A percentile compares a stretch with the other conserved stretches of the same genome.
Conservation (phyloP, 2,797 vertebrate species). For the Lepus oiostolus region DNA sequence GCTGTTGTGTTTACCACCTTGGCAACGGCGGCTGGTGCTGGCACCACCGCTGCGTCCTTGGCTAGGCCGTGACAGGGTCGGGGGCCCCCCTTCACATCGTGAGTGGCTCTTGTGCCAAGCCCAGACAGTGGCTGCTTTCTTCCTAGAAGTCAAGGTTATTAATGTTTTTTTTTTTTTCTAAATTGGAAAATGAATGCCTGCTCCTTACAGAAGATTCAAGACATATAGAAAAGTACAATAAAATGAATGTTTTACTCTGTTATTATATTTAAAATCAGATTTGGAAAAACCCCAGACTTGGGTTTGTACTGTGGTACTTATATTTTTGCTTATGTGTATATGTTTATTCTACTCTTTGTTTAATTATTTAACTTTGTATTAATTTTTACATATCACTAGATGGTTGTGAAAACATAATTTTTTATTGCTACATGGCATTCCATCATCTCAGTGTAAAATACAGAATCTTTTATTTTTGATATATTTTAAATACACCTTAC, state of each 20-base stretch:
- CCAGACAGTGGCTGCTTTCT: slow-evolving; percentile 41
- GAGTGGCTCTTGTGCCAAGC: background rate
- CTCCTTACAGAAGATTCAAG: slow-evolving; percentile 32
- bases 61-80: slow-evolving; percentile 24
- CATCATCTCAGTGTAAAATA: slow-evolving; percentile 5
- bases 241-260: slow-evolving; percentile 4
- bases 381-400: slow-evolving; percentile 17
- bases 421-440: background rate
- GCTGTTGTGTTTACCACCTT: slow-evolving; percentile 45
- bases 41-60: background rate
- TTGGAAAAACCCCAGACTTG: background rate
- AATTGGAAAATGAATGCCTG: slow-evolving; percentile 46
- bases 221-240: background rate
- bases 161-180: slow-evolving; percentile 12
- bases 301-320: background rate
- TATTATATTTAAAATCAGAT: slow-evolving; percentile 54
- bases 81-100: background rate
- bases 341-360: background rate
- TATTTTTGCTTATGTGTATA: background rate
- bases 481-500: slow-evolving; percentile 2
- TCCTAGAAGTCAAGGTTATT: slow-evolving; percentile 56
- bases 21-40: slow-evolving; percentile 20
- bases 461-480: background rate
- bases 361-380: background rate
- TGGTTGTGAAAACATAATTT: slow-evolving; percentile 36